A percentile compares a stretch with the other conserved stretches of the same genome.
These are phyloP conservation scores for Nothocercus julius DNA, from an alignment of 2,113 vertebrate species.

Conservation along the genomic window DNA sequence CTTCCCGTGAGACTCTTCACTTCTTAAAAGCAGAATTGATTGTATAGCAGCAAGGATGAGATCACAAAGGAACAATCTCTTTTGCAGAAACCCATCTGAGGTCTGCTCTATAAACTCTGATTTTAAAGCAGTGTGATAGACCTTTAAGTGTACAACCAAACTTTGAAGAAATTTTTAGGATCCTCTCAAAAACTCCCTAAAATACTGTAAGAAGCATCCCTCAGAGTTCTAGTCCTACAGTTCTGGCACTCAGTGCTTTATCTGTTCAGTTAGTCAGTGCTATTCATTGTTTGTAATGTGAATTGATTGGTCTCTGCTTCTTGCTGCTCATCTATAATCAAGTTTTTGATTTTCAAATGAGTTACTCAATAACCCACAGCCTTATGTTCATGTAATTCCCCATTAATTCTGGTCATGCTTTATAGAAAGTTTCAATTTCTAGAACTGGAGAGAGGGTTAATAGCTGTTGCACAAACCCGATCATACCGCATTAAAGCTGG, in stretches of 20 bases:
- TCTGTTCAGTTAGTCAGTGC: conserved; percentile 25
- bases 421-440: background rate
- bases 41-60: background rate
- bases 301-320: conserved; percentile 36
- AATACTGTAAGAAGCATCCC: background rate
- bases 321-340: conserved; percentile 53
- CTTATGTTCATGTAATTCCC: background rate
- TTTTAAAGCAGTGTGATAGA: background rate
- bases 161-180: background rate
- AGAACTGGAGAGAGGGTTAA: conserved; percentile 11
- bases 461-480: background rate
- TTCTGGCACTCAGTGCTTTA: background rate
- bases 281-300: conserved; percentile 4
- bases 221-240: background rate
- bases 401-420: background rate
- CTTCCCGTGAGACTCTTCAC: conserved; percentile 18
- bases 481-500: background rate
- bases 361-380: background rate
- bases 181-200: background rate
- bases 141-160: background rate
- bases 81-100: background rate
- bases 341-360: conserved; percentile 53
- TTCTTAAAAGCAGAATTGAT: conserved; percentile 33
- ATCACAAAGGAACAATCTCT: conserved; percentile 21
- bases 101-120: background rate